These are phyloP conservation scores for Urechis unicinctus DNA, from an alignment of 2,888 invertebrate species.

Conservation along the genomic window DNA sequence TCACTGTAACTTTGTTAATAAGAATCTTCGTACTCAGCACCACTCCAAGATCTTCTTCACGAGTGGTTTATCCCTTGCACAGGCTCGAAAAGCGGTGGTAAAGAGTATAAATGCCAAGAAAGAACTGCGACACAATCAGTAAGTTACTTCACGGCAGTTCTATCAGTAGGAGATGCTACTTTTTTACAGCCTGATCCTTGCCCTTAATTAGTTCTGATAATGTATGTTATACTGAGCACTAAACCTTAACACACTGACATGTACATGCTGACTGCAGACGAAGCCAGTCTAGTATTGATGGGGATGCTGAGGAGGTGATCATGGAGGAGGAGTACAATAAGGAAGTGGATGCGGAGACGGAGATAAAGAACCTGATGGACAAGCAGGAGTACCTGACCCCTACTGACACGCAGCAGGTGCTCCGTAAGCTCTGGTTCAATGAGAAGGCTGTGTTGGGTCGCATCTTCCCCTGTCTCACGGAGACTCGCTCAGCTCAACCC, in stretches of 20 bases:
- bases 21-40: constrained; percentile 27
- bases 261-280: background rate
- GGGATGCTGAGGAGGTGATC: background rate
- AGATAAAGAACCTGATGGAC: constrained; percentile 3
- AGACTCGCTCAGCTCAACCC: constrained; percentile 42
- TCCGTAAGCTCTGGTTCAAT: constrained; percentile 54
- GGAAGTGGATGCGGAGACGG: constrained; percentile 12
- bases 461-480: constrained; percentile 2
- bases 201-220: no score
- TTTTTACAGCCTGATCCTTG: background rate
- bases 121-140: background rate
- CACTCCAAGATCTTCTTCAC: constrained; percentile 26
- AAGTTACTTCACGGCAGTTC: background rate
- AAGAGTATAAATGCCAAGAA: background rate
- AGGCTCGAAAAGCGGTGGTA: background rate
- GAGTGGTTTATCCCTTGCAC: constrained; percentile 6
- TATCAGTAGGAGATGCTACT: background rate
- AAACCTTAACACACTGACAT: background rate
- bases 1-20: constrained; percentile 23
- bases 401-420: constrained; percentile 53
- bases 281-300: background rate
- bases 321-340: background rate
- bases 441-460: constrained; percentile 63
- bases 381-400: constrained; percentile 38
- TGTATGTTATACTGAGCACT: no score